These are phyloP conservation scores for Pteria penguin DNA, from an alignment of 2,888 invertebrate genomes.

Conservation along the genomic window DNA sequence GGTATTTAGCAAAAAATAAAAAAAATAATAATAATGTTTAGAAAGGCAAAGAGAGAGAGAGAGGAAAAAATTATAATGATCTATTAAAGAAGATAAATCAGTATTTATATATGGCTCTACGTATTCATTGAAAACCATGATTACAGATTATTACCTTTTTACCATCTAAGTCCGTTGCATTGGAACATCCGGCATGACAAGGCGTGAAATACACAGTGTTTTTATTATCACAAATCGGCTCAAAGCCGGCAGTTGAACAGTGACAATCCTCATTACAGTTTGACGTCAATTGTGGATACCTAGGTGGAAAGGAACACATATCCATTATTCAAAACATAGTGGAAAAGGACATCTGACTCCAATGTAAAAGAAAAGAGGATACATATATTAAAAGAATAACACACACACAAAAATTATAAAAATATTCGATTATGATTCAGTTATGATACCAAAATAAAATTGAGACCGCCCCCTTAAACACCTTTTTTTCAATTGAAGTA, in stretches of 20 bases:
- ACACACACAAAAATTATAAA: too few relatives aligned
- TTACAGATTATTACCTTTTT: slow-evolving; percentile 52
- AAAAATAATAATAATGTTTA: too few relatives aligned
- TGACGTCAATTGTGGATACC: slow-evolving; percentile 30
- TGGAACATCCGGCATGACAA: slow-evolving; percentile 57
- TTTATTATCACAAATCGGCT: slow-evolving; percentile 85
- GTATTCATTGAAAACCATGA: too few relatives aligned
- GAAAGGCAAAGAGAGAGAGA: too few relatives aligned
- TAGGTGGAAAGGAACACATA: not conserved
- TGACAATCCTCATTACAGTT: slow-evolving; percentile 84
- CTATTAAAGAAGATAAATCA: too few relatives aligned
- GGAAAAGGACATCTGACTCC: not conserved
- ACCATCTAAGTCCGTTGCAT: slow-evolving; percentile 25
- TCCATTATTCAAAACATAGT: not conserved
- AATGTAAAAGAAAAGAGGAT: too few relatives aligned
- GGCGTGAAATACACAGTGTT: slow-evolving; percentile 84
- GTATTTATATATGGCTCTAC: too few relatives aligned
- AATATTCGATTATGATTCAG: not conserved
- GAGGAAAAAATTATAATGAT: too few relatives aligned
- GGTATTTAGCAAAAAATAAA: too few relatives aligned
- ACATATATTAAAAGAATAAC: too few relatives aligned
- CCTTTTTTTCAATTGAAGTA: too few relatives aligned
- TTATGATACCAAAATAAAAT: not conserved
- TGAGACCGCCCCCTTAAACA: too few relatives aligned
- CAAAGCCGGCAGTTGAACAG: slow-evolving; percentile 84